These are phyloP conservation scores for Dicrurus megarhynchus DNA, from an alignment of 2,113 vertebrate species.

Conservation along the genomic window DNA sequence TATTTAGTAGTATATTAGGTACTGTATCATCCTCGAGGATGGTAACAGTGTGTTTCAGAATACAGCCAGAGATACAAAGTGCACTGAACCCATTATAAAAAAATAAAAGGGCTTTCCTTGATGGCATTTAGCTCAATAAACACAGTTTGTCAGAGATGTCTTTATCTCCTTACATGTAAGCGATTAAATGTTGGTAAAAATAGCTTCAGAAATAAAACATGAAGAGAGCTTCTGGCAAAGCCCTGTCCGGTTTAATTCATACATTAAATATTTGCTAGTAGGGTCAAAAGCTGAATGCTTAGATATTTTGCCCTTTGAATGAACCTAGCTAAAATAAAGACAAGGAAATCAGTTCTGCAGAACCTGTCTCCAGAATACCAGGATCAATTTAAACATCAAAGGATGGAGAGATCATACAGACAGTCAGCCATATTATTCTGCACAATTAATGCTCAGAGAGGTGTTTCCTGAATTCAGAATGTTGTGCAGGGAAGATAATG, in stretches of 20 bases:
- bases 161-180: conserved; percentile 71
- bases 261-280: conserved; percentile 76
- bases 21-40: conserved; percentile 41
- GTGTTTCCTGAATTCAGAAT: conserved; percentile 43
- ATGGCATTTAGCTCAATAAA: conserved; percentile 74
- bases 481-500: conserved; percentile 42
- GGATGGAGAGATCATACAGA: conserved; percentile 47
- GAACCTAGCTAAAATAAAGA: conserved; percentile 71
- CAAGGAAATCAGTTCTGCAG: conserved; percentile 65
- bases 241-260: conserved; percentile 74
- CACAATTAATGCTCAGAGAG: conserved; percentile 49
- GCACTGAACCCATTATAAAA: conserved; percentile 42
- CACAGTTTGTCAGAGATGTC: conserved; percentile 70
- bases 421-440: conserved; percentile 63
- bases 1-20: conserved; percentile 44
- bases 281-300: conserved; percentile 71
- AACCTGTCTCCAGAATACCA: conserved; percentile 54
- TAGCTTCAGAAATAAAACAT: conserved; percentile 71
- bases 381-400: conserved; percentile 64
- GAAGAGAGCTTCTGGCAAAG: conserved; percentile 69
- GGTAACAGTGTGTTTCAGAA: conserved; percentile 34
- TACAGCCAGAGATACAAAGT: conserved; percentile 44
- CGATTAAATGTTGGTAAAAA: conserved; percentile 71
- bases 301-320: conserved; percentile 77
- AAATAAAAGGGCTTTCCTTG: conserved; percentile 63